These are phyloP conservation scores for Crenuchus spilurus DNA, from an alignment of 2,797 vertebrate genomes.

Conservation along the genomic window DNA sequence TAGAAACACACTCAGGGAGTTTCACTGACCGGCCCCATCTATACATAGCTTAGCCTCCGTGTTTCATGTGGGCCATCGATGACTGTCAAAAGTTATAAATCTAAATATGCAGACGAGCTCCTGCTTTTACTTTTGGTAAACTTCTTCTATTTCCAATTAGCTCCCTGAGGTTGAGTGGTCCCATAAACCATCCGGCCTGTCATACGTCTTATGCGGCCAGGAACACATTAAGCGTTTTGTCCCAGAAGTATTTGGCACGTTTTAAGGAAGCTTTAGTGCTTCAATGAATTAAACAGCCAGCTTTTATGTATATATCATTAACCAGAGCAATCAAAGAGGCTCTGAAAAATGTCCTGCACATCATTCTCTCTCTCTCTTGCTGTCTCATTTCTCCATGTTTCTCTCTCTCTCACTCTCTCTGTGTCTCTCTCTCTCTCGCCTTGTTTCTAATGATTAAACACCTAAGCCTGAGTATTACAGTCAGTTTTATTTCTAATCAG, in stretches of 20 bases:
- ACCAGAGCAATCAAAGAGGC: neutral
- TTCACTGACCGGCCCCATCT: neutral
- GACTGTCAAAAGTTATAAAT: neutral
- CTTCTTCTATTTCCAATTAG: conserved; percentile 4
- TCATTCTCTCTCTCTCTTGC: neutral
- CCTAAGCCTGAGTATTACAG: no score
- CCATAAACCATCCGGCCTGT: conserved; percentile 11
- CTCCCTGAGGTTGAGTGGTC: neutral
- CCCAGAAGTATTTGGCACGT: conserved; percentile 10
- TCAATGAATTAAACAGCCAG: conserved; percentile 21
- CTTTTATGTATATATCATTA: conserved; percentile 19
- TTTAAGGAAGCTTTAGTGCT: neutral
- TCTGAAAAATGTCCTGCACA: neutral
- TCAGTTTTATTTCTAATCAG: no score
- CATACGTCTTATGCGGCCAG: conserved; percentile 15
- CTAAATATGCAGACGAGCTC: neutral
- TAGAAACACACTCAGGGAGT: conserved; percentile 9
- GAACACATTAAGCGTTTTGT: conserved; percentile 21
- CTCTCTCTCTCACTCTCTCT: no score
- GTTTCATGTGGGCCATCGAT: conserved; percentile 7
- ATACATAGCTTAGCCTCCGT: conserved; percentile 21
- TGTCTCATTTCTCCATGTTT: neutral
- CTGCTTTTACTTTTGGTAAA: conserved; percentile 13
- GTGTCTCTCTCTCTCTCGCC: no score
- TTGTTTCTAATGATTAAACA: no score